A percentile compares a stretch with the other conserved stretches of the same genome.
phyloP scores from a whole-genome alignment of 37 sponge, comb jelly and placozoan species.

The Axinella damicornis region DNA sequence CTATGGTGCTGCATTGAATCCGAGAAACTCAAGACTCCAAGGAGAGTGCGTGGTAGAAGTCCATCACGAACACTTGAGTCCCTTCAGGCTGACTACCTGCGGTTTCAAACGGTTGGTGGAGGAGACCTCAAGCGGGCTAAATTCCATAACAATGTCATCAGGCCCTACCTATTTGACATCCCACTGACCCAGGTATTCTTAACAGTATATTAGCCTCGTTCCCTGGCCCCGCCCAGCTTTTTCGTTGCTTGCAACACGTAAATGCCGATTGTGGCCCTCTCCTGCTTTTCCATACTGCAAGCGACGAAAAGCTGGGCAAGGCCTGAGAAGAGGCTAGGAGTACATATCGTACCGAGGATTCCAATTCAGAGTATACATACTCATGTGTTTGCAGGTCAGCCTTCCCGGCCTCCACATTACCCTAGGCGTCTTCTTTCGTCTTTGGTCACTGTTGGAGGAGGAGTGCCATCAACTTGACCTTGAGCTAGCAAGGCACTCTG shows the following conservation, averaged over 20 bases:
- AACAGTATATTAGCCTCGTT: too few relatives aligned
- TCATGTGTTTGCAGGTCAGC: not conserved
- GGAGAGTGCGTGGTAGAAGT: too few relatives aligned
- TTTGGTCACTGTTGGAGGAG: not conserved
- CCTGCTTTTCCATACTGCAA: too few relatives aligned
- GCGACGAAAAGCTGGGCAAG: too few relatives aligned
- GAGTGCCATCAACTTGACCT: slow-evolving; percentile 37
- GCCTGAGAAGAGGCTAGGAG: too few relatives aligned
- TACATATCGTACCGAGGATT: too few relatives aligned
- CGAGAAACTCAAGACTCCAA: slow-evolving; percentile 4
- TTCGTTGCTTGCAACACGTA: too few relatives aligned
- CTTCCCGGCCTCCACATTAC: slow-evolving; percentile 37
- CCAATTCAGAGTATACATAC: too few relatives aligned
- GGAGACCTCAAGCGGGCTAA: slow-evolving; percentile 22
- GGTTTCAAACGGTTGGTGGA: slow-evolving; percentile 10
- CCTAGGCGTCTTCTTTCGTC: slow-evolving; percentile 13
- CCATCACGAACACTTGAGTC: not conserved
- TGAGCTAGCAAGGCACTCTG: too few relatives aligned
- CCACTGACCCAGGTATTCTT: slow-evolving; percentile 12
- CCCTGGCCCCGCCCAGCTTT: too few relatives aligned
- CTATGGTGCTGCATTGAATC: slow-evolving; percentile 38
- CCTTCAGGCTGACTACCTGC: not conserved
- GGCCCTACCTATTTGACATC: slow-evolving; percentile 2
- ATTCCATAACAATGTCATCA: slow-evolving; percentile 42
- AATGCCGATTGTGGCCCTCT: too few relatives aligned